phyloP scores from a whole-genome alignment of 2,797 vertebrate species.

The Cuniculus paca region DNA sequence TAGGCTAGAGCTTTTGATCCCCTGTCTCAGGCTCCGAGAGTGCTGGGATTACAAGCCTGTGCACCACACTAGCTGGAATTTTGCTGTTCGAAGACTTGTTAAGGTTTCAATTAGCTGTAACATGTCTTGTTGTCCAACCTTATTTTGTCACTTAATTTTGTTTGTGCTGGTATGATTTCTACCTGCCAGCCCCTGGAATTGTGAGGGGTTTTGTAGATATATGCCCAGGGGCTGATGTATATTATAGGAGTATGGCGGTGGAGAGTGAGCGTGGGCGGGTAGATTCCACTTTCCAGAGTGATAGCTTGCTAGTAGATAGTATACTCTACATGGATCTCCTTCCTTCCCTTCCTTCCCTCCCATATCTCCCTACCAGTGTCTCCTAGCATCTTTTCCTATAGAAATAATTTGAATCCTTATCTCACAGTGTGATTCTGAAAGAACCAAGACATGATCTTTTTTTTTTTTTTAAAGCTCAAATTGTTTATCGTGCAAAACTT shows the following conservation, averaged over 20 bases:
- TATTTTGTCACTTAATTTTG: neutral
- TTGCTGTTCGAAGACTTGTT: slow-evolving; percentile 38
- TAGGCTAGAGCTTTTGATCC: neutral
- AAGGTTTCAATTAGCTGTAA: neutral
- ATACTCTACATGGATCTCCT: neutral
- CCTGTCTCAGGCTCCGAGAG: neutral
- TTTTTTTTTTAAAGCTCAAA: neutral
- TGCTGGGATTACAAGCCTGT: neutral
- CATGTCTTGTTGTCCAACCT: neutral
- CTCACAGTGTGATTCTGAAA: neutral
- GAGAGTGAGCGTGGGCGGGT: neutral
- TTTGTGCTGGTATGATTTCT: slow-evolving; percentile 15
- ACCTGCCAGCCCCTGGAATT: neutral
- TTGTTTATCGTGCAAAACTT: slow-evolving; percentile 25
- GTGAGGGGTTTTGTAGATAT: neutral
- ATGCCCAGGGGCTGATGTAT: neutral
- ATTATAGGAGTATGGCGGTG: neutral
- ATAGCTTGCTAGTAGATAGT: neutral
- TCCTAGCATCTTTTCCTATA: neutral
- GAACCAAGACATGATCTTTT: neutral
- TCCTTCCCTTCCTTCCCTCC: neutral
- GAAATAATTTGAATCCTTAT: slow-evolving; percentile 18
- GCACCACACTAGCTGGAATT: neutral
- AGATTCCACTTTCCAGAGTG: neutral
- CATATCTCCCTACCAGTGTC: neutral